phyloP scores from a whole-genome alignment of 2,113 vertebrate genomes.

The Periophthalmodon schlosseri region DNA sequence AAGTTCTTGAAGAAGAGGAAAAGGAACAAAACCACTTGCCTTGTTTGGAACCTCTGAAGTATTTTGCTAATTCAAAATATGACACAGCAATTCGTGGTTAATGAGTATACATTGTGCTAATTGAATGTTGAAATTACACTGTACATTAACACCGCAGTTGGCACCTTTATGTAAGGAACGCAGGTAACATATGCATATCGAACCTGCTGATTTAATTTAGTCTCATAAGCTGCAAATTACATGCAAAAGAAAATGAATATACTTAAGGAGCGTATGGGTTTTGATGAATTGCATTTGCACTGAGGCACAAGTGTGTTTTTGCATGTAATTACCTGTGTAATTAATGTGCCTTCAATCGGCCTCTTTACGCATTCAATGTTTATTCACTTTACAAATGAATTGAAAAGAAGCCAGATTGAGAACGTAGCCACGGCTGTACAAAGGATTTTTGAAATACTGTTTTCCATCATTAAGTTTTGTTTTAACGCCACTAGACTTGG shows the following conservation, averaged over 20 bases:
- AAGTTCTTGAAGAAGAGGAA: too few species aligned
- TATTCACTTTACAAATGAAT: conserved; percentile 13
- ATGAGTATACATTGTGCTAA: background rate
- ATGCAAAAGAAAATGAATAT: background rate
- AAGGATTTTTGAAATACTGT: background rate
- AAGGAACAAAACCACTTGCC: background rate
- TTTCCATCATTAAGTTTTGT: background rate
- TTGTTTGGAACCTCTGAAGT: background rate
- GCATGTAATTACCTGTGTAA: conserved; percentile 12
- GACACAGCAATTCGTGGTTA: background rate
- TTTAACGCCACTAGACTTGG: too few species aligned
- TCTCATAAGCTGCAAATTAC: background rate
- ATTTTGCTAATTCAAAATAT: background rate
- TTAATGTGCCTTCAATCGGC: conserved; percentile 5
- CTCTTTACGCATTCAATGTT: conserved; percentile 10
- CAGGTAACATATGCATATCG: background rate
- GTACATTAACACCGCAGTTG: background rate
- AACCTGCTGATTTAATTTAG: background rate
- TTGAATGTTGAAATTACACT: background rate
- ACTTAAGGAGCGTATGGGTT: background rate
- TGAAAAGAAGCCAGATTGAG: background rate
- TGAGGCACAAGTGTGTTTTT: background rate
- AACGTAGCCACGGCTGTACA: background rate
- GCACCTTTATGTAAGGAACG: background rate
- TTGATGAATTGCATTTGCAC: conserved; percentile 13